Evolutionary conservation across 2,797 vertebrate species (phyloP).

Genomic region (Botia almorhae): DNA sequence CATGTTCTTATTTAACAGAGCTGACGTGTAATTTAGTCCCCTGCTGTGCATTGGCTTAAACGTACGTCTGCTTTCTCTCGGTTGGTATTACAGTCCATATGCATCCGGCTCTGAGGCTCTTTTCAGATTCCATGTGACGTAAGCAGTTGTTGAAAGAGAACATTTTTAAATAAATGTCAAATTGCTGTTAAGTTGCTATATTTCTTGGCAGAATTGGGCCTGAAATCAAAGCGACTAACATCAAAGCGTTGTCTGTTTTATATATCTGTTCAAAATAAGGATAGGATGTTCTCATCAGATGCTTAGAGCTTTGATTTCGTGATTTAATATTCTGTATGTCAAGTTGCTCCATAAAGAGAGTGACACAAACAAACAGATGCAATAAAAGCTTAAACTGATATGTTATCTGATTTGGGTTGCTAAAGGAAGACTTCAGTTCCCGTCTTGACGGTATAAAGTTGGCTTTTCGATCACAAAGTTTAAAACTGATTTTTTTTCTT

Average conservation of each 20-base stretch:
- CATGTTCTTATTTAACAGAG: not conserved
- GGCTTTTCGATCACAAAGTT: not conserved
- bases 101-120: too few species aligned
- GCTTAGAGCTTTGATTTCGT: slow-evolving; percentile 41
- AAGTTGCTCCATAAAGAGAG: not conserved
- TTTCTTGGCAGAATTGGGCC: slow-evolving; percentile 48
- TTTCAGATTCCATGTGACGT: slow-evolving; percentile 36
- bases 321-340: slow-evolving; percentile 48
- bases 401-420: not conserved
- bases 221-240: slow-evolving; percentile 53
- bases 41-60: not conserved
- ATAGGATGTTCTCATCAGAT: slow-evolving; percentile 32
- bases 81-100: not conserved
- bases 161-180: slow-evolving; percentile 29
- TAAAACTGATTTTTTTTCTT: not conserved
- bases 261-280: slow-evolving; percentile 49
- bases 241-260: slow-evolving; percentile 41
- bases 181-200: slow-evolving; percentile 41
- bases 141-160: not conserved
- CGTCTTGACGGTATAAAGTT: not conserved
- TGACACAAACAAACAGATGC: not conserved
- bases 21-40: not conserved
- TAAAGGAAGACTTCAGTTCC: not conserved
- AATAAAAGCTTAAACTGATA: not conserved
- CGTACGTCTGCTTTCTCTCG: not conserved